These are phyloP conservation scores for Ephestia elutella DNA, from an alignment of 1,140 invertebrate genomes.

Conservation along the genomic window DNA sequence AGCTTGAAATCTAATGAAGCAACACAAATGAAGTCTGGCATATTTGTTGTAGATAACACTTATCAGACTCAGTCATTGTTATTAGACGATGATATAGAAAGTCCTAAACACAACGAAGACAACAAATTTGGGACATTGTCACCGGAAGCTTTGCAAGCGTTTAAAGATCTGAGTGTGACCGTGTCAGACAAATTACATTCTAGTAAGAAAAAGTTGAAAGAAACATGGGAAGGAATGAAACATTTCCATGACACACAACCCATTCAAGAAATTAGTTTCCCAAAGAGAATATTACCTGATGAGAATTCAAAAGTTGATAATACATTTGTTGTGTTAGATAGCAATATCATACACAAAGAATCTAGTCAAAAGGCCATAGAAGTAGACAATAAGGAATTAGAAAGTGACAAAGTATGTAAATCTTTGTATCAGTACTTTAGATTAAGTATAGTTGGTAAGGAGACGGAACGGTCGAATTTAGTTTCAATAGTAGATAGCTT, in stretches of 20 bases:
- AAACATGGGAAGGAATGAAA: slow-evolving; percentile 72
- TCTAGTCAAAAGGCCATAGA: slow-evolving; percentile 64
- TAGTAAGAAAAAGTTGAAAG: slow-evolving; percentile 70
- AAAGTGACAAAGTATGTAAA: slow-evolving; percentile 52
- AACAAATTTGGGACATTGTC: slow-evolving; percentile 46
- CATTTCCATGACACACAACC: slow-evolving; percentile 45
- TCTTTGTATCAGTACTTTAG: slow-evolving; percentile 64
- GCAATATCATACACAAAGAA: slow-evolving; percentile 63
- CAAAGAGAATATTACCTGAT: slow-evolving; percentile 31
- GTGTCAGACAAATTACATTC: slow-evolving; percentile 69
- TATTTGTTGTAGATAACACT: slow-evolving; percentile 73
- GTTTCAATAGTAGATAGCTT: slow-evolving; percentile 55
- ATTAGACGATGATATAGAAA: slow-evolving; percentile 36
- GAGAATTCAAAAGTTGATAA: slow-evolving; percentile 36
- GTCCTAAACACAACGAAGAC: slow-evolving; percentile 42
- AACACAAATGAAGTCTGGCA: slow-evolving; percentile 71
- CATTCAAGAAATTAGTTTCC: slow-evolving; percentile 28
- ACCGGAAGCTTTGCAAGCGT: slow-evolving; percentile 67
- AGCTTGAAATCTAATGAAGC: slow-evolving; percentile 54
- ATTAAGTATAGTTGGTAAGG: slow-evolving; percentile 60
- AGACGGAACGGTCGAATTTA: slow-evolving; percentile 57
- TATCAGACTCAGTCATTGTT: slow-evolving; percentile 58
- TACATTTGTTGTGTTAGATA: slow-evolving; percentile 30
- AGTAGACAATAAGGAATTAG: slow-evolving; percentile 52
- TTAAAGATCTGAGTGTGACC: slow-evolving; percentile 69